Percentiles rank a stretch among this genome's conserved stretches.
These are phyloP conservation scores for Anguilla japonica DNA, from an alignment of 2,113 vertebrate species.

Conservation along the genomic window DNA sequence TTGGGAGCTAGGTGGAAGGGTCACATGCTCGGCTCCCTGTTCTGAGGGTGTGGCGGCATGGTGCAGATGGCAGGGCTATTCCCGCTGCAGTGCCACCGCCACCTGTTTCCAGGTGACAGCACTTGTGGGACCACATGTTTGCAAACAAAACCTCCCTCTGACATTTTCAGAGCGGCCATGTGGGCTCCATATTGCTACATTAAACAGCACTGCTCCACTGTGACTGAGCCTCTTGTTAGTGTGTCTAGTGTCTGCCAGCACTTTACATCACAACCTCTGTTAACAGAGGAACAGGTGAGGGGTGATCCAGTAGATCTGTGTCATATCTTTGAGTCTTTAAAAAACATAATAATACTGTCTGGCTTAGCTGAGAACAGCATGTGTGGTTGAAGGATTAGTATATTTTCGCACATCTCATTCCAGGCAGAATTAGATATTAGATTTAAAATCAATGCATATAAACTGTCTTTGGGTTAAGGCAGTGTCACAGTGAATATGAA, in stretches of 20 bases:
- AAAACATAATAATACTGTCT: background rate
- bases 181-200: background rate
- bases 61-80: background rate
- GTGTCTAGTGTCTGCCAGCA: background rate
- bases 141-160: background rate
- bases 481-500: no score
- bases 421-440: no score
- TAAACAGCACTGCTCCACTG: constrained; percentile 3
- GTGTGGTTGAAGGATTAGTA: background rate
- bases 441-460: no score
- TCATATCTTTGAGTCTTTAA: no score
- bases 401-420: background rate
- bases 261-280: background rate
- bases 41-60: background rate
- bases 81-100: background rate
- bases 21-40: background rate
- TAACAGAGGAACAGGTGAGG: background rate
- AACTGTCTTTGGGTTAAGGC: no score
- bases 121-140: background rate
- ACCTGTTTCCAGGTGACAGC: background rate
- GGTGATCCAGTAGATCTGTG: background rate
- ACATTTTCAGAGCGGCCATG: background rate
- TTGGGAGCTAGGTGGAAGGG: constrained; percentile 30
- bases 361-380: background rate
- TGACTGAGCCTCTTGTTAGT: background rate